These are phyloP conservation scores for Limenitis camilla DNA, from an alignment of 2,888 invertebrate genomes.

Conservation along the genomic window DNA sequence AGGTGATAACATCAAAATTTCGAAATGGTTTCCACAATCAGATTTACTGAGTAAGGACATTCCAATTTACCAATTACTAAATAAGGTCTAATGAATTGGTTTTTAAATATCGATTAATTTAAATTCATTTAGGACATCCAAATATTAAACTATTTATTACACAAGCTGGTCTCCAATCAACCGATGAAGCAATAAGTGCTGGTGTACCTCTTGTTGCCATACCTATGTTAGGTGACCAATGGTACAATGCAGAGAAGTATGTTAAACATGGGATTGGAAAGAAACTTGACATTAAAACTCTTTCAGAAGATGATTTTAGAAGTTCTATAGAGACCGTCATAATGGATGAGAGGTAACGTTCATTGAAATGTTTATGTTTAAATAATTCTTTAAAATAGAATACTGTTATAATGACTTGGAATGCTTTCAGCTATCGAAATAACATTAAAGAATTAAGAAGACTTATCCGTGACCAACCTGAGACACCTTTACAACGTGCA, in stretches of 20 bases:
- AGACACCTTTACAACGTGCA: conserved; percentile 43
- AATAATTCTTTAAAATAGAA: background rate
- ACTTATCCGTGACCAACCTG: conserved; percentile 45
- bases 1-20: conserved; percentile 36
- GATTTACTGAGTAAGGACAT: conserved; percentile 37
- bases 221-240: too few relatives aligned
- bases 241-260: too few relatives aligned
- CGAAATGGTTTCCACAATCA: conserved; percentile 45
- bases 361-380: background rate
- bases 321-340: conserved; percentile 30
- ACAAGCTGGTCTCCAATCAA: too few relatives aligned
- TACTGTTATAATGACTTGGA: background rate
- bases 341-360: conserved; percentile 29
- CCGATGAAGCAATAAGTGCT: too few relatives aligned
- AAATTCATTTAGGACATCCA: conserved; percentile 28
- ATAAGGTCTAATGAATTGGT: conserved; percentile 10
- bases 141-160: too few relatives aligned
- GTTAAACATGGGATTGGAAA: conserved; percentile 25
- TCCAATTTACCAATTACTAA: background rate
- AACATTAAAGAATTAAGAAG: conserved; percentile 31
- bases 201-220: too few relatives aligned
- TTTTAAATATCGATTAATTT: conserved; percentile 14
- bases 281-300: conserved; percentile 32
- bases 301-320: conserved; percentile 32
- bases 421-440: conserved; percentile 7